Evolutionary conservation across 2,888 invertebrate genomes (phyloP), one percentile per base, ranked within the genome.

Genomic region (Drosophila imparisetae): DNA sequence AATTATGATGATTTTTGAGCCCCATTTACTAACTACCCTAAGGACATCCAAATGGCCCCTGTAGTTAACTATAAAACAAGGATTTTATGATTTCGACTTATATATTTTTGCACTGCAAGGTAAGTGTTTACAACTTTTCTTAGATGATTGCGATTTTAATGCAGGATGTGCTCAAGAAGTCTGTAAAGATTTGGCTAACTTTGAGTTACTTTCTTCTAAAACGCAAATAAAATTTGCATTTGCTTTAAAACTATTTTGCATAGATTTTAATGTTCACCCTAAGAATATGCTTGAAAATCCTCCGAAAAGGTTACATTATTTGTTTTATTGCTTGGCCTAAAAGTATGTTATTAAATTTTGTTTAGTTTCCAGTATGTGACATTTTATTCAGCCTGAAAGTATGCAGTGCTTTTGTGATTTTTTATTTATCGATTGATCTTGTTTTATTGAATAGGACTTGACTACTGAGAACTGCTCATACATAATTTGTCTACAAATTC

Each of bases 361-460:
- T 4, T 2, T 45, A 45, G 2, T 45, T 45, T 24, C 0, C 2
- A 0, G 2, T 0, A 15, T 0, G 45, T 29, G 0, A 0, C 0
- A 7, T 45, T 45, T 2, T 8, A 7, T 24, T 45, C 21, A 0
- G 15, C 24, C 45, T 24, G 4, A 24, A 45, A 24, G 45, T 45
- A 45, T 45, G 45, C 24, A 15, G 4, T 0, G 2, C 0, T 18
- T 45, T 45, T 5, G 11, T 10, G 11, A 4, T 24, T 8, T 24
- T 2, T 1, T 24, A 10, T 7, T 8, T 7, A 2, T 13, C 4
- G 21, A 21, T 45, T 8, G 4, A 45, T 4, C 4, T 45, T 15
- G 15, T 4, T 8, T 24, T 21, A 15, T 24, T 1, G 7, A 45
- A 45, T 1, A 1, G 8, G 15, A 21, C 2, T 15, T 15, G 15